A percentile compares a stretch with the other conserved stretches of the same genome.
phyloP scores from a whole-genome alignment of 2,113 vertebrate genomes.

The Toxostoma redivivum region DNA sequence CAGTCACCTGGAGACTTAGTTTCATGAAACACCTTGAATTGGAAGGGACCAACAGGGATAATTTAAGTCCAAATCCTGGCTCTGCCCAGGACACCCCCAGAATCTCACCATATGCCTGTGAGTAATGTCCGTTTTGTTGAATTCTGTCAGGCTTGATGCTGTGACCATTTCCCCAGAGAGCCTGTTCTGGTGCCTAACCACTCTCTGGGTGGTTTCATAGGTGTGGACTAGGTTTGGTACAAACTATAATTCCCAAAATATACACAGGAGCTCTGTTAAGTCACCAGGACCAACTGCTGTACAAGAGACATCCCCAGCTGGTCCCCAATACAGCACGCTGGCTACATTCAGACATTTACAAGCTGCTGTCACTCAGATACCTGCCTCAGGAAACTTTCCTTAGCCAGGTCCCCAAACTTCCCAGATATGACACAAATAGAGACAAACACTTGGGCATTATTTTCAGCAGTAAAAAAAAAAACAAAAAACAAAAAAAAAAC shows the following conservation, averaged over 20 bases:
- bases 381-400: background rate
- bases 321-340: accelerated
- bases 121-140: background rate
- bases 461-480: background rate
- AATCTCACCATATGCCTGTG: background rate
- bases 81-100: background rate
- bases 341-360: background rate
- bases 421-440: background rate
- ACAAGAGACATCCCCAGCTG: accelerated
- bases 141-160: background rate
- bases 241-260: background rate
- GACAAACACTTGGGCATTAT: background rate
- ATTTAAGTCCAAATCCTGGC: background rate
- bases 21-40: background rate
- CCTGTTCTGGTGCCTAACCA: background rate
- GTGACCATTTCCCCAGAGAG: background rate
- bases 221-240: background rate
- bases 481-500: background rate
- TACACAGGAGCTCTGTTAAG: background rate
- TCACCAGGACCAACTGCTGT: background rate
- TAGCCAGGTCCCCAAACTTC: background rate
- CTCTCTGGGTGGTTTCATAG: background rate
- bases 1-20: background rate
- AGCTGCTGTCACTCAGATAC: background rate
- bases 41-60: background rate